phyloP scores from a whole-genome alignment of 2,113 vertebrate species.

The Antechinus stuartii region DNA sequence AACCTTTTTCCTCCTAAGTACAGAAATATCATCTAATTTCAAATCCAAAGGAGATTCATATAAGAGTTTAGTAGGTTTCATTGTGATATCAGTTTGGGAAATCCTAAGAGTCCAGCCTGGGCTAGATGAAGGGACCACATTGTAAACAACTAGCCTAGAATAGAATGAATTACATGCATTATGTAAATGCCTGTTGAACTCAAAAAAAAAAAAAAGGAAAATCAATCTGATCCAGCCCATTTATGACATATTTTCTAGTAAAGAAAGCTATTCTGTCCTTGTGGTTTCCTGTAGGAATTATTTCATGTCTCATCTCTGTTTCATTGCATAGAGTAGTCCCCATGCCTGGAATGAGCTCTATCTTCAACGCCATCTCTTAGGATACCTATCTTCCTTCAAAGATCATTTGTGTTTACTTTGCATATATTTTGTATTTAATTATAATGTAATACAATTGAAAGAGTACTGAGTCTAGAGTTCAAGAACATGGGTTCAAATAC shows the following conservation, averaged over 20 bases:
- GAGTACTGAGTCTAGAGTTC: background rate
- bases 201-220: background rate
- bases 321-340: background rate
- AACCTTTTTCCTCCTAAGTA: background rate
- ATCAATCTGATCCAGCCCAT: background rate
- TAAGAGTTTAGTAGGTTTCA: background rate
- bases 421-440: background rate
- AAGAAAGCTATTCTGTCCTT: background rate
- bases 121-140: background rate
- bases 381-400: background rate
- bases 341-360: background rate
- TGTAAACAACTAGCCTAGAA: background rate
- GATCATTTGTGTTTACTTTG: background rate
- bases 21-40: background rate
- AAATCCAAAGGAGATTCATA: background rate
- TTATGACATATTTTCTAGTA: background rate
- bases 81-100: background rate
- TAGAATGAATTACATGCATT: background rate
- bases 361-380: background rate
- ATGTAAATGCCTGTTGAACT: background rate
- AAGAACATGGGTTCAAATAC: background rate
- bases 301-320: background rate
- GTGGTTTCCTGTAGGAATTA: background rate
- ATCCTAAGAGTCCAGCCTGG: background rate
- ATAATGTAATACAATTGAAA: background rate